Percentiles rank a stretch among this genome's conserved stretches.
phyloP scores from a whole-genome alignment of 2,888 invertebrate genomes.

The Pristionchus mayeri region DNA sequence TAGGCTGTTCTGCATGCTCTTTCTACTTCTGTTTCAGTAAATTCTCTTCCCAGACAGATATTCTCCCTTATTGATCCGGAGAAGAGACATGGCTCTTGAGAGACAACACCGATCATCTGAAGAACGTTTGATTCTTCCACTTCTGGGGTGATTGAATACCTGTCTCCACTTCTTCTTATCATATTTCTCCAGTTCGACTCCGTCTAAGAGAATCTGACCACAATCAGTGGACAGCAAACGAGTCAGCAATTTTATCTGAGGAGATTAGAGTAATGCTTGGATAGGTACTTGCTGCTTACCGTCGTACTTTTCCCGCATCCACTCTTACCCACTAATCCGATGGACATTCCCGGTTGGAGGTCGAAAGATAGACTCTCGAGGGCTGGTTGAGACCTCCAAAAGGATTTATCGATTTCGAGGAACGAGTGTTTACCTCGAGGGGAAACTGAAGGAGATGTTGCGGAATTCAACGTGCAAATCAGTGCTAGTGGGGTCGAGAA shows the following conservation, averaged over 20 bases:
- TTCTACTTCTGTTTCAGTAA: too few species aligned
- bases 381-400: background rate
- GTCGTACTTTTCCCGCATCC: conserved; percentile 30
- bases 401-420: background rate
- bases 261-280: background rate
- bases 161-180: background rate
- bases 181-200: background rate
- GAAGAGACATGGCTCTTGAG: too few species aligned
- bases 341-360: background rate
- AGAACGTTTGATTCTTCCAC: too few species aligned
- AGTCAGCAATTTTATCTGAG: background rate
- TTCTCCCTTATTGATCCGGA: too few species aligned
- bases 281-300: background rate
- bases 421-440: background rate
- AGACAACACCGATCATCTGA: too few species aligned
- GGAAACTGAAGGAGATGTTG: background rate
- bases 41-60: too few species aligned
- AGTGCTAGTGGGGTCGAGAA: background rate
- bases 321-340: conserved; percentile 26
- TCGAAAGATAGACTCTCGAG: background rate
- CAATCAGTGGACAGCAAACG: background rate
- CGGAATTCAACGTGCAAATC: background rate
- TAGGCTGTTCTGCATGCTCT: too few species aligned
- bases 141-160: too few species aligned
- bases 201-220: background rate